Percentiles rank a stretch among this genome's conserved stretches.
Evolutionary conservation across 2,888 invertebrate species (phyloP).

Genomic region (Crematogaster levior): DNA sequence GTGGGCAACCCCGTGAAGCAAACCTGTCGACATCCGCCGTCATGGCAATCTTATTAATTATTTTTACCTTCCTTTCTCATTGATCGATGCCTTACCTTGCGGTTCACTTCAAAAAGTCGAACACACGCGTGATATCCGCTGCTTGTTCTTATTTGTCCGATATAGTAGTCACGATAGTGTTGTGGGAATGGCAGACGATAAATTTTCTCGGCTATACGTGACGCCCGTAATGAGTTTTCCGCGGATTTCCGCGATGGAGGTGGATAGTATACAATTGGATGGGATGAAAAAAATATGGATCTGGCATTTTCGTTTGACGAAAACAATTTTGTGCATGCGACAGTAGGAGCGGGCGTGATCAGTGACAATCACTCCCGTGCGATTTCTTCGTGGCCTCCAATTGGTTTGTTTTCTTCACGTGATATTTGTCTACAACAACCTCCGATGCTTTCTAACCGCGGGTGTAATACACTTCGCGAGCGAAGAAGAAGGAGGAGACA

Average conservation of each 20-base stretch:
- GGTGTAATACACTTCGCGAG: slow-evolving; percentile 2
- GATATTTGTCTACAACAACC: slow-evolving; percentile 25
- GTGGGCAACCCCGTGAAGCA: neutral
- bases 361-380: neutral
- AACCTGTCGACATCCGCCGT: slow-evolving; percentile 29
- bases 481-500: neutral
- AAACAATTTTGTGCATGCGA: slow-evolving; percentile 33
- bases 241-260: slow-evolving; percentile 7
- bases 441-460: slow-evolving; percentile 22
- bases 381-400: neutral
- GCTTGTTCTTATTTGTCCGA: slow-evolving; percentile 42
- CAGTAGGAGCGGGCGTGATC: slow-evolving; percentile 38
- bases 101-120: slow-evolving; percentile 10
- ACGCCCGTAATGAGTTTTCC: slow-evolving; percentile 28
- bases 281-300: neutral
- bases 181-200: slow-evolving; percentile 24
- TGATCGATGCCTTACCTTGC: slow-evolving; percentile 36
- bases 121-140: slow-evolving; percentile 40
- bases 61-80: slow-evolving; percentile 40
- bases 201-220: slow-evolving; percentile 35
- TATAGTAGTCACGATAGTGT: slow-evolving; percentile 25
- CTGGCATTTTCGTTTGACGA: neutral
- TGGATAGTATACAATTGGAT: too few relatives aligned
- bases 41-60: slow-evolving; percentile 40
- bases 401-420: neutral